These are phyloP conservation scores for Holothuria leucospilota DNA, from an alignment of 53 echinoderm and acorn worm genomes.

Conservation along the genomic window DNA sequence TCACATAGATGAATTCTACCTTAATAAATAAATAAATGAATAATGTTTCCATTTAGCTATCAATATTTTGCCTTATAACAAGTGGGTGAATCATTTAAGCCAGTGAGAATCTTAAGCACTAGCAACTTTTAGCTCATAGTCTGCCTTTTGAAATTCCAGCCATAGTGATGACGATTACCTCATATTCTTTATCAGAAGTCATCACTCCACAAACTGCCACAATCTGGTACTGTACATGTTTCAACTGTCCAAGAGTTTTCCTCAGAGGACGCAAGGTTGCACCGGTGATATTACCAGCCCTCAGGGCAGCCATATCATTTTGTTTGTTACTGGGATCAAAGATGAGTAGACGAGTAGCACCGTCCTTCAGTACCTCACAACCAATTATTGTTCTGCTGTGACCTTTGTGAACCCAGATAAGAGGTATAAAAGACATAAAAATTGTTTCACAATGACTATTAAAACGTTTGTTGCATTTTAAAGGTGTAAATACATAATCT, in stretches of 20 bases:
- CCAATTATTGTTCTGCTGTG: constrained; percentile 96
- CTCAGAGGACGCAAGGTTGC: constrained; percentile 77
- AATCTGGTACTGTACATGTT: constrained; percentile 94
- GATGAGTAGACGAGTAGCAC: constrained; percentile 76
- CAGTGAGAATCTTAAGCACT: too few relatives aligned
- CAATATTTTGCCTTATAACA: too few relatives aligned
- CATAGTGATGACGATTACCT: constrained; percentile 53
- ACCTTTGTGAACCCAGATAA: constrained; percentile 54
- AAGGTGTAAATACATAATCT: neutral
- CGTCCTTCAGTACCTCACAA: constrained; percentile 89
- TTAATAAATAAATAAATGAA: too few relatives aligned
- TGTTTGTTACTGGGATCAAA: constrained; percentile 85
- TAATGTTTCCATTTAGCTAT: too few relatives aligned
- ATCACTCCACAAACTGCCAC: constrained; percentile 79
- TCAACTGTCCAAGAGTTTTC: constrained; percentile 84
- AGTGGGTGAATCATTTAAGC: too few relatives aligned
- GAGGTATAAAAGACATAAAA: neutral
- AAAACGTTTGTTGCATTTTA: neutral
- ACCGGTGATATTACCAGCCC: constrained; percentile 66
- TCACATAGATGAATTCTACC: too few relatives aligned
- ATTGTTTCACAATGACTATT: neutral
- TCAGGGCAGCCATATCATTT: constrained; percentile 67
- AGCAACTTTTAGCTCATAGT: too few relatives aligned
- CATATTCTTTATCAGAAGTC: constrained; percentile 77
- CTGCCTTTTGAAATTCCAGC: too few relatives aligned